Percentiles rank a stretch among this genome's conserved stretches.
These are phyloP conservation scores for Anguilla megastoma DNA, from an alignment of 2,797 vertebrate genomes.

Conservation along the genomic window DNA sequence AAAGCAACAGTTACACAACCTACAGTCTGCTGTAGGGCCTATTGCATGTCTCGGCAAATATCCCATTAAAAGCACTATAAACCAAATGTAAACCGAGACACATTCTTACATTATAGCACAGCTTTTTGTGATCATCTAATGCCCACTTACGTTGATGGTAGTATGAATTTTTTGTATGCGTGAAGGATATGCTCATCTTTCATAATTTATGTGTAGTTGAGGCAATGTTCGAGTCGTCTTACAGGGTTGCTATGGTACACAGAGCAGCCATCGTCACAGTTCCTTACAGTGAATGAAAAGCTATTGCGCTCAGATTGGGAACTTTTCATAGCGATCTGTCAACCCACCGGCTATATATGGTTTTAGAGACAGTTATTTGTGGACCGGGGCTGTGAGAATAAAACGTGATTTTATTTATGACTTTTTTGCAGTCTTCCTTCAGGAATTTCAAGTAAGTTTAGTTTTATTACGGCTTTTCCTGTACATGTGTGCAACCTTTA, in stretches of 20 bases:
- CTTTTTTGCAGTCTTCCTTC: not conserved
- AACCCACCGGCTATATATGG: constrained; percentile 40
- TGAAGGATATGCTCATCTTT: not conserved
- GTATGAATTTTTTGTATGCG: not conserved
- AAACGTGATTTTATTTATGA: not conserved
- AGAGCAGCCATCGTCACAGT: constrained; percentile 45
- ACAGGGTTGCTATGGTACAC: constrained; percentile 68
- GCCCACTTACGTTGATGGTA: no score
- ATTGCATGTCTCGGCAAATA: not conserved
- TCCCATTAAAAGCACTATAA: not conserved
- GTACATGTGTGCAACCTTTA: not conserved
- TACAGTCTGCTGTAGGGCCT: no score
- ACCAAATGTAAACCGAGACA: not conserved
- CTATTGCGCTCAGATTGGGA: constrained; percentile 44
- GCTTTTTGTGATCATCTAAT: not conserved
- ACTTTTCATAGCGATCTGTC: constrained; percentile 11
- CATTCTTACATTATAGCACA: not conserved
- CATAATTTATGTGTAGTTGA: constrained; percentile 22
- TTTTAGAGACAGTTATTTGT: no score
- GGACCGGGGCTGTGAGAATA: not conserved
- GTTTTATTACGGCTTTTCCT: not conserved
- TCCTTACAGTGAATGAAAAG: constrained; percentile 38
- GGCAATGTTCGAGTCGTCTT: constrained; percentile 54
- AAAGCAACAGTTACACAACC: not conserved
- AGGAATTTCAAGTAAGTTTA: not conserved